Base-by-base conservation (phyloP, 2,888 invertebrate genomes). In the Cordylochernes scorpioides region DNA sequence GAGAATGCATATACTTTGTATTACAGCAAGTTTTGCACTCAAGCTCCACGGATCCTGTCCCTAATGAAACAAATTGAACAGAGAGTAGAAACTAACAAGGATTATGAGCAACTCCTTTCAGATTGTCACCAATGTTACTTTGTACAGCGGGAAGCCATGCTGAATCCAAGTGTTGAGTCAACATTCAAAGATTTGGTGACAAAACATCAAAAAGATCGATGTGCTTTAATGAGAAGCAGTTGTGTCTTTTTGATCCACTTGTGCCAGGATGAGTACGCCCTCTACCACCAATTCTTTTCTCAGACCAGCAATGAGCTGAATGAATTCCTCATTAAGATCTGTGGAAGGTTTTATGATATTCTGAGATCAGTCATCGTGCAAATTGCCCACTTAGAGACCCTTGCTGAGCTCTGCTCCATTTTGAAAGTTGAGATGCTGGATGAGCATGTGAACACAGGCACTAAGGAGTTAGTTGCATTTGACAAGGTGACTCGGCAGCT, bases 391-490 rank as follows among this genome's bases (percentile, higher is more conserved):
- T 59, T 97, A 48, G 97, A 97, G 60, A 91, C 94, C 0, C 59
- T 97, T 15, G 80, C 91, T 0, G 97, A 97, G 54, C 67, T 97
- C 28, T 94, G 94, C 50, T 73, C 77, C 24, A 88, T 94, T 42
- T 39, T 49, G 15, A 45, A 53, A 44, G 44, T 53, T 31, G 57
- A 88, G 58, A 78, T 88, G 64, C 59, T 86, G 7, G 80, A 80
- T 46, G 86, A 82, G 44, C 77, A 84, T 46, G 75, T 78, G 5
- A 13, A 22, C 6, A 6, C 14, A 47, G 17, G 43, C 65, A 65
- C 65, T 27, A 63, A 64, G 33, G 67, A 71, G 3, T 57, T 84
- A 21, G 56, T 60, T 29, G 72, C 80, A 14, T 71, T 86, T 50
- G 72, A 74, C 1, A 62, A 59, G 29, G 64, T 71, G 7, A 71